These are phyloP conservation scores for Sapayoa aenigma DNA, from an alignment of 2,113 vertebrate genomes.

Conservation along the genomic window DNA sequence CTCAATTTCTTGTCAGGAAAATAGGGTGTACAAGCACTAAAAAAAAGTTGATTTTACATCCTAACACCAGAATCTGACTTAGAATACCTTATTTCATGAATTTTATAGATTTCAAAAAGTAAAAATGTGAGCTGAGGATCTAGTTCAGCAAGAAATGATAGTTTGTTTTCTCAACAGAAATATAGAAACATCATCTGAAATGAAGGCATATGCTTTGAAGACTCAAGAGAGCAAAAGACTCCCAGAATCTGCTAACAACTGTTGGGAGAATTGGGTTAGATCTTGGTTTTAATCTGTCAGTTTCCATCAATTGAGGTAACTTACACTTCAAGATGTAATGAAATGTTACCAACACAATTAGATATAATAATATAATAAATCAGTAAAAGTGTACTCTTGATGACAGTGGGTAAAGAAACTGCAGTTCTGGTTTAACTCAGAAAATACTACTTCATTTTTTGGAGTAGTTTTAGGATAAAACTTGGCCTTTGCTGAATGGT, in stretches of 20 bases:
- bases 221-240: background rate
- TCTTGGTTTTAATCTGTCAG: constrained; percentile 20
- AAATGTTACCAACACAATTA: constrained; percentile 39
- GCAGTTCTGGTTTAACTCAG: background rate
- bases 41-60: background rate
- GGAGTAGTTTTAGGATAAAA: background rate
- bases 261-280: background rate
- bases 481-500: background rate
- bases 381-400: background rate
- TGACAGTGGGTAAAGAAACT: background rate
- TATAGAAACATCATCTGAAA: background rate
- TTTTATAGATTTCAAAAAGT: background rate
- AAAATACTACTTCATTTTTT: background rate
- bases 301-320: constrained; percentile 22
- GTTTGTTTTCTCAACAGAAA: background rate
- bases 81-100: background rate
- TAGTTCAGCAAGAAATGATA: background rate
- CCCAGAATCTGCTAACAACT: background rate
- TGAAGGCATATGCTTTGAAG: background rate
- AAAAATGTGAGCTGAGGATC: background rate
- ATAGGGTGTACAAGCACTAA: background rate
- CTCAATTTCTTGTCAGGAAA: background rate
- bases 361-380: background rate
- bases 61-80: background rate
- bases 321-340: constrained; percentile 41